Evolutionary conservation across 2,113 vertebrate species (phyloP).

Genomic region (Hemicordylus capensis): DNA sequence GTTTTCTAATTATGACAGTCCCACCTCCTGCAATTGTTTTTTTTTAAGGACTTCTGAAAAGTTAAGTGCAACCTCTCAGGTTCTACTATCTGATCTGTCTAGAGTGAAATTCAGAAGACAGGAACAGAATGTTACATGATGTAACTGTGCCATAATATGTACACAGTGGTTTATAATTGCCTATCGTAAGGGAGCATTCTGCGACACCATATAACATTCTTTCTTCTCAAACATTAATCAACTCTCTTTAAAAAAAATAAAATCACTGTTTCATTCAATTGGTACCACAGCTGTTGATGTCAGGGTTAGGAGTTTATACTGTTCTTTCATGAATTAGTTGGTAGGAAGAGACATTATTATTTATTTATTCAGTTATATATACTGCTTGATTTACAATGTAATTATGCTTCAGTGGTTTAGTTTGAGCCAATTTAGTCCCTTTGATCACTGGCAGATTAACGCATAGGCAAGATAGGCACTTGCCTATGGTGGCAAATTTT

Average conservation of each 20-base stretch:
- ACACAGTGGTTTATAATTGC: slow-evolving; percentile 19
- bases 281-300: not conserved
- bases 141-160: not conserved
- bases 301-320: not conserved
- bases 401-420: too few species aligned
- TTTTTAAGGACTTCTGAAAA: not conserved
- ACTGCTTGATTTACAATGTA: not conserved
- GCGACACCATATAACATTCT: not conserved
- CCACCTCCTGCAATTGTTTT: not conserved
- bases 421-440: not conserved
- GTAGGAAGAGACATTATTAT: not conserved
- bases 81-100: not conserved
- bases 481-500: too few species aligned
- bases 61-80: not conserved
- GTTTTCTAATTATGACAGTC: rapidly evolving
- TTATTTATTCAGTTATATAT: not conserved
- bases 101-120: not conserved
- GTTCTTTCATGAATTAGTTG: not conserved
- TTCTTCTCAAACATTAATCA: not conserved
- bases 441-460: too few species aligned
- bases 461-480: too few species aligned
- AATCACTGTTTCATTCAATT: not conserved
- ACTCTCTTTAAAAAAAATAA: not conserved
- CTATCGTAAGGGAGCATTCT: not conserved
- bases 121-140: slow-evolving; percentile 19